Conservation (phyloP, 1,140 invertebrate species). For the Drosophila kikkawai region DNA sequence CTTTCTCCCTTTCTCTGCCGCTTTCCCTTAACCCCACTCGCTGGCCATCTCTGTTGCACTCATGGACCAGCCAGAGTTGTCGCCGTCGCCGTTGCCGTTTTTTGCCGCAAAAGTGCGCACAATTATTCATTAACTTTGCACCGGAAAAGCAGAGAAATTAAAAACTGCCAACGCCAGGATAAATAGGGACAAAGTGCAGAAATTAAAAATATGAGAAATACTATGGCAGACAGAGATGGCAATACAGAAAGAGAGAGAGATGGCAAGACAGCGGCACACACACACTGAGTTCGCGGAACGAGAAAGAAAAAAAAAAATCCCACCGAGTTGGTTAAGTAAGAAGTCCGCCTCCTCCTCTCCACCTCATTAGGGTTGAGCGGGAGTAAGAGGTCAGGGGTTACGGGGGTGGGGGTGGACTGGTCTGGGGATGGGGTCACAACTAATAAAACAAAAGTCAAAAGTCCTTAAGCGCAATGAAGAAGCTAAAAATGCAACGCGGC, state of each 20-base stretch:
- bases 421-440: conserved; percentile 59
- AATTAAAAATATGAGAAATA: conserved; percentile 84
- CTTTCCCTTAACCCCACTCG: not conserved
- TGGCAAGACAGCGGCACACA: conserved; percentile 20
- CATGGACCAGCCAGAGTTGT: conserved; percentile 44
- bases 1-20: not conserved
- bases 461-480: conserved; percentile 84
- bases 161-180: conserved; percentile 83
- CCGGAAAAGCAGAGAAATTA: conserved; percentile 84
- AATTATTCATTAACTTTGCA: conserved; percentile 84
- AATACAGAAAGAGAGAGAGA: not conserved
- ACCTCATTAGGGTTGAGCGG: conserved; percentile 13
- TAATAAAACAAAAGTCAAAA: conserved; percentile 85
- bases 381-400: not conserved
- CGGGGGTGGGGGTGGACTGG: not conserved
- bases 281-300: conserved; percentile 26
- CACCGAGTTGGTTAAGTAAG: conserved; percentile 55
- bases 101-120: conserved; percentile 83
- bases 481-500: conserved; percentile 81
- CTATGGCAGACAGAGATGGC: conserved; percentile 41
- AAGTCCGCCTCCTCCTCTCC: conserved; percentile 29
- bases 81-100: conserved; percentile 68
- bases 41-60: conserved; percentile 15
- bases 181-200: conserved; percentile 84
- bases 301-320: conserved; percentile 20